Evolutionary conservation across 2,113 vertebrate species (phyloP).

Genomic region (Tretioscincus oriximinensis): DNA sequence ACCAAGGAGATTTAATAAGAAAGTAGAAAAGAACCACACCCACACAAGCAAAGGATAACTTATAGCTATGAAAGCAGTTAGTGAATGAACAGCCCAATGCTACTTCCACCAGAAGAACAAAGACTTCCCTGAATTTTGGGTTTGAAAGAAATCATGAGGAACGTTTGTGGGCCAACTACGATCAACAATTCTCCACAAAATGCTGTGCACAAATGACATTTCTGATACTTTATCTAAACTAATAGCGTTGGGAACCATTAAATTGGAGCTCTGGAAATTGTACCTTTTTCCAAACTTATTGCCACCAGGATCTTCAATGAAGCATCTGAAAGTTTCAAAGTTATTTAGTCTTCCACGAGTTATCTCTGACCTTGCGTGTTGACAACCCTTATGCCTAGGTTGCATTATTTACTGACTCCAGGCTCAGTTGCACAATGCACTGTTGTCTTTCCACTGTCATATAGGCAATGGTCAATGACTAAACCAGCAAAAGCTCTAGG

Average conservation of each 20-base stretch:
- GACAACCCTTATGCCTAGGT: background rate
- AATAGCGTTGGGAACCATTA: too few species aligned
- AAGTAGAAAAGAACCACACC: background rate
- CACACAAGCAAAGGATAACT: background rate
- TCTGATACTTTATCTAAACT: too few species aligned
- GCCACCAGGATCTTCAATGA: too few species aligned
- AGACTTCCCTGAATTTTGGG: background rate
- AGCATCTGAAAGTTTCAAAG: too few species aligned
- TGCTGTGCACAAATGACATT: too few species aligned
- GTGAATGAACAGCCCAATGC: background rate
- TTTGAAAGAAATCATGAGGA: background rate
- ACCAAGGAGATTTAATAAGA: slow-evolving; percentile 55
- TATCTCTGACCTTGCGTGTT: background rate
- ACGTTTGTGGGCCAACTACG: too few species aligned
- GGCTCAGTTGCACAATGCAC: background rate
- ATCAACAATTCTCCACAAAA: background rate
- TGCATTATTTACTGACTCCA: background rate
- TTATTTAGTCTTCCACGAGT: too few species aligned
- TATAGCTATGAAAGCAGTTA: slow-evolving; percentile 2
- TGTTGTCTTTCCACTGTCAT: background rate
- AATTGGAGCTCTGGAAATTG: too few species aligned
- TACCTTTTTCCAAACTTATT: too few species aligned
- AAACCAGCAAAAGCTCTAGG: background rate
- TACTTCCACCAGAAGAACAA: background rate
- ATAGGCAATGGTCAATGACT: background rate